These are phyloP conservation scores for Elgaria multicarinata DNA, from an alignment of 2,113 vertebrate species.

Conservation along the genomic window DNA sequence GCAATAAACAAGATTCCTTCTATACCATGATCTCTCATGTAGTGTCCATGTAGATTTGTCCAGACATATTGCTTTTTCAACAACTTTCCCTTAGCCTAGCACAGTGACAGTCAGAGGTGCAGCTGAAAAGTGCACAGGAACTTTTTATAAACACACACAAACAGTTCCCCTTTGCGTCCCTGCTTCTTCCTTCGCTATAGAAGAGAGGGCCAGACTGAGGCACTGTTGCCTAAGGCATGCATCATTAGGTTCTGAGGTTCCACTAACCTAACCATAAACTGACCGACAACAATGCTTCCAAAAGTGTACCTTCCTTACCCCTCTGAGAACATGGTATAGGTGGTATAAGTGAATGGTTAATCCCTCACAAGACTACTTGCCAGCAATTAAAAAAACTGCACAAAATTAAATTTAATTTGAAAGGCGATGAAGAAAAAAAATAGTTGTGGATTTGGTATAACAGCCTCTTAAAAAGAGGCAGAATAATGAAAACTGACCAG, in stretches of 20 bases:
- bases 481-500: neutral
- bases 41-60: neutral
- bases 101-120: neutral
- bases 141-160: neutral
- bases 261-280: neutral
- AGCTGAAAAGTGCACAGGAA: neutral
- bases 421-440: neutral
- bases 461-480: neutral
- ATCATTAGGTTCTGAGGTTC: neutral
- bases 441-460: neutral
- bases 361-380: neutral
- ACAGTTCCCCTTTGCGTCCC: neutral
- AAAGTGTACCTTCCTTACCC: neutral
- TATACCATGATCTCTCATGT: neutral
- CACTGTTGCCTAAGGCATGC: neutral
- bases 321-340: neutral
- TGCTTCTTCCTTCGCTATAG: neutral
- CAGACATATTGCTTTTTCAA: neutral
- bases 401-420: too few species aligned
- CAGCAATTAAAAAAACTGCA: too few species aligned
- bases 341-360: neutral
- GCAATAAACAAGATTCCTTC: neutral
- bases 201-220: neutral
- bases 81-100: neutral
- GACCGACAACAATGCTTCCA: neutral